These are phyloP conservation scores for Andrena minutula DNA, from an alignment of 2,888 invertebrate genomes.

Conservation along the genomic window DNA sequence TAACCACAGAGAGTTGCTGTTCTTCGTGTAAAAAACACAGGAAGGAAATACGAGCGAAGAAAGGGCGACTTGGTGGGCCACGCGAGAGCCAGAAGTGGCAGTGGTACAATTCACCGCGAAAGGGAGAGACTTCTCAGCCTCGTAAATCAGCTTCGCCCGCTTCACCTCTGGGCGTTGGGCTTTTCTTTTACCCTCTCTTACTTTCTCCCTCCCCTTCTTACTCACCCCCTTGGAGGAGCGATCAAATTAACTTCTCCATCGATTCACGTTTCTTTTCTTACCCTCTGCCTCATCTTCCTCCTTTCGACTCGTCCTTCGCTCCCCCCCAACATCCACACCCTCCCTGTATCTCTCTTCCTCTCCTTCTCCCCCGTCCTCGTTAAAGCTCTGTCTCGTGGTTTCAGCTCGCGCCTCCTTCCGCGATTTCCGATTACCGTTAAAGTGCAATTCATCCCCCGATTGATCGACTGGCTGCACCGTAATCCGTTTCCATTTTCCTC, in stretches of 20 bases:
- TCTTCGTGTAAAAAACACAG: neutral
- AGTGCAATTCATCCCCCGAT: conserved; percentile 60
- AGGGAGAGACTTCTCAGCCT: conserved; percentile 56
- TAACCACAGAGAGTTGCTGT: neutral
- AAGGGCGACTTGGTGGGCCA: neutral
- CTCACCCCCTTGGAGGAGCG: conserved; percentile 23
- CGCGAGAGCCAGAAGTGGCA: conserved; percentile 6
- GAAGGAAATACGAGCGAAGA: conserved; percentile 1
- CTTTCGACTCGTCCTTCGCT: neutral
- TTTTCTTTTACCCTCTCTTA: conserved; percentile 4
- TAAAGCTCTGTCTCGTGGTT: conserved; percentile 49
- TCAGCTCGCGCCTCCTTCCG: conserved; percentile 34
- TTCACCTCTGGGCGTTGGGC: conserved; percentile 55
- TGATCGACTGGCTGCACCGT: conserved; percentile 56
- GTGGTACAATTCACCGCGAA: conserved; percentile 32
- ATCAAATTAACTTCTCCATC: conserved; percentile 68
- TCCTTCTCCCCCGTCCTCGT: conserved; percentile 8
- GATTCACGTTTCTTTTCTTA: conserved; percentile 48
- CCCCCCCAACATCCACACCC: neutral
- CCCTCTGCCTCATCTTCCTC: neutral
- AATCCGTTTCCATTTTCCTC: conserved; percentile 62
- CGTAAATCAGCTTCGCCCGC: conserved; percentile 68
- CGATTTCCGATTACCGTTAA: conserved; percentile 61
- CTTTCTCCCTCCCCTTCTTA: conserved; percentile 1
- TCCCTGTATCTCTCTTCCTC: neutral